Conservation (phyloP, 1,140 invertebrate species). For the Alviniconcha marisindica region DNA sequence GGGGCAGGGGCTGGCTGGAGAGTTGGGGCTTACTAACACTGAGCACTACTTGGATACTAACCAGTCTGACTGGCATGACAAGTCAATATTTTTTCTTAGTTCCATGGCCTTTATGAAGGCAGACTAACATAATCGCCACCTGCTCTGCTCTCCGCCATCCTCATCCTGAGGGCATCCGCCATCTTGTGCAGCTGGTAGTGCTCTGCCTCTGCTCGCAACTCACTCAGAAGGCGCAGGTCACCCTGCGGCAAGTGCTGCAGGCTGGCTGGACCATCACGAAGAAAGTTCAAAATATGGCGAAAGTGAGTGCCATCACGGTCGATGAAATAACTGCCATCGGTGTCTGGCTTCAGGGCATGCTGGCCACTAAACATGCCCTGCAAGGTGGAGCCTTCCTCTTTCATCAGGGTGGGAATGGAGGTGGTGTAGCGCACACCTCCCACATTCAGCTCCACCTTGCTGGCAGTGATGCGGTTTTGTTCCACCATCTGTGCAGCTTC, state of each 20-base stretch:
- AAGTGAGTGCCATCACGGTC: slow-evolving; percentile 66
- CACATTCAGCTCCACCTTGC: slow-evolving; percentile 57
- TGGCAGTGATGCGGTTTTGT: slow-evolving; percentile 47
- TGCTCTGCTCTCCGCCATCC: slow-evolving; percentile 27
- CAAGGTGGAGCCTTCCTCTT: slow-evolving; percentile 57
- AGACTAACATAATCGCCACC: slow-evolving; percentile 1
- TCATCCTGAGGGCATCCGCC: slow-evolving; percentile 25
- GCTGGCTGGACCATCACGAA: slow-evolving; percentile 48
- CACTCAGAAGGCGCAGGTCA: slow-evolving; percentile 38
- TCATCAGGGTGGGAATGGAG: slow-evolving; percentile 55
- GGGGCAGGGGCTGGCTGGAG: no score
- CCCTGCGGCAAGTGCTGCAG: slow-evolving; percentile 35
- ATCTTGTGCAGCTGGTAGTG: slow-evolving; percentile 46
- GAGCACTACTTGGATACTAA: no score
- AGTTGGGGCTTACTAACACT: no score
- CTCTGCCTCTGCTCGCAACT: slow-evolving; percentile 48
- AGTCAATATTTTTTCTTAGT: no score
- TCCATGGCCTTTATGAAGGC: not conserved
- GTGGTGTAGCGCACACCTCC: slow-evolving; percentile 62
- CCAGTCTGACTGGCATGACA: no score
- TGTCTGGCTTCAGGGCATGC: slow-evolving; percentile 46
- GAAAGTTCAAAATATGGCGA: slow-evolving; percentile 56
- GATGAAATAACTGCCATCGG: slow-evolving; percentile 52
- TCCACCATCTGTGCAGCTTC: slow-evolving; percentile 44
- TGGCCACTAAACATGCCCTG: slow-evolving; percentile 64